phyloP scores from a whole-genome alignment of 92 coral and sea anemone genomes.

The Paramuricea clavata region DNA sequence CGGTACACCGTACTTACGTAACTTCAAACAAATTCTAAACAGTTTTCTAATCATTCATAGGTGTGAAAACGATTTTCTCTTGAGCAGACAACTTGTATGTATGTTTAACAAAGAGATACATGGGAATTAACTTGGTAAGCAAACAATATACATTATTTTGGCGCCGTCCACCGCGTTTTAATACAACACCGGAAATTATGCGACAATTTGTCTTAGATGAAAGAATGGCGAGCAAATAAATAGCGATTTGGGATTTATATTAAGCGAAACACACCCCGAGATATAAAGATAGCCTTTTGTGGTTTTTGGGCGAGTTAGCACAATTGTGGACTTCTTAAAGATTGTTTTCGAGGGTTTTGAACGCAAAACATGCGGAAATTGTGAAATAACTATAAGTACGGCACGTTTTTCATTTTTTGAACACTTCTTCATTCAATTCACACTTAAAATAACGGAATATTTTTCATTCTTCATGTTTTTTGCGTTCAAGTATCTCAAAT shows the following conservation, averaged over 20 bases:
- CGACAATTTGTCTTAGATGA: not conserved
- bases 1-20: not conserved
- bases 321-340: no score
- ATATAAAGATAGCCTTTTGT: not conserved
- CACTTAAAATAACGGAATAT: no score
- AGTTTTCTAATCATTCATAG: not conserved
- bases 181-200: slow-evolving; percentile 12
- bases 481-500: no score
- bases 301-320: not conserved
- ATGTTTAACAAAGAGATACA: slow-evolving; percentile 17
- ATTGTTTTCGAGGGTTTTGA: no score
- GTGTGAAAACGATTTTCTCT: slow-evolving; percentile 22
- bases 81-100: slow-evolving; percentile 9
- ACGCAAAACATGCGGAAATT: no score
- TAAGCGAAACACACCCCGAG: not conserved
- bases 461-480: no score
- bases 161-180: not conserved
- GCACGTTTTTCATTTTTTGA: no score
- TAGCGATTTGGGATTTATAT: not conserved
- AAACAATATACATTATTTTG: slow-evolving; percentile 23
- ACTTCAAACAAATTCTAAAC: not conserved
- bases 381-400: no score
- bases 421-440: no score
- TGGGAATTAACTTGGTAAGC: slow-evolving; percentile 3
- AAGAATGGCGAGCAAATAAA: slow-evolving; percentile 3